These are phyloP conservation scores for Prionailurus bengalensis DNA, from an alignment of 2,113 vertebrate genomes.

Conservation along the genomic window DNA sequence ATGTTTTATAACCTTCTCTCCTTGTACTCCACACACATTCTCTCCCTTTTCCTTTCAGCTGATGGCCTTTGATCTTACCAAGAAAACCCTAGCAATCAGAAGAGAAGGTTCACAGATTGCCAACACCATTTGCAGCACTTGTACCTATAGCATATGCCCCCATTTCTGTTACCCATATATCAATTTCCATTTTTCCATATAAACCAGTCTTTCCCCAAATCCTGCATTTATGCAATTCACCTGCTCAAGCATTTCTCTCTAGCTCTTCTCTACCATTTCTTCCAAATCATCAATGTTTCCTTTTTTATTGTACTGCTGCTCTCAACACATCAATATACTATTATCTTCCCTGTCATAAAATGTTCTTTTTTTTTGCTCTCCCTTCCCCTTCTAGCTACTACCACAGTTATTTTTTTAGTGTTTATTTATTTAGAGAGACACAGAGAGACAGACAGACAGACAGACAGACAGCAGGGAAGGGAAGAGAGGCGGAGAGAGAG, in stretches of 20 bases:
- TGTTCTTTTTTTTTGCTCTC: not conserved
- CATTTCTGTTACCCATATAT: not conserved
- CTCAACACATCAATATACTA: not conserved
- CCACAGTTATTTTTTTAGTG: not conserved
- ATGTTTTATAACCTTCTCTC: not conserved
- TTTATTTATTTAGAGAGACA: too few relatives aligned
- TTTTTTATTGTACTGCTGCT: not conserved
- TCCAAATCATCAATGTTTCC: not conserved
- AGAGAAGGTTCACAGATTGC: not conserved
- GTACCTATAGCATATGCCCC: not conserved
- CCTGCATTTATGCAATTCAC: not conserved
- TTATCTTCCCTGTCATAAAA: not conserved
- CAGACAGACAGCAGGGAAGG: too few relatives aligned
- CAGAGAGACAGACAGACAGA: too few relatives aligned
- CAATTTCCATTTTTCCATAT: not conserved
- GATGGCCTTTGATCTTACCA: not conserved
- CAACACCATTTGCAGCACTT: not conserved
- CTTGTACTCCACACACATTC: not conserved
- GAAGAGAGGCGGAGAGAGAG: too few relatives aligned
- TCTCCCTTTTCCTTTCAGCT: not conserved
- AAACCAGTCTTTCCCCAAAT: not conserved
- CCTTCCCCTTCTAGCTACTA: not conserved
- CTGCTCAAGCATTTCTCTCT: not conserved
- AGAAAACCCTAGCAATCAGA: conserved; percentile 8
- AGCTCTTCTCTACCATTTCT: not conserved